Evolutionary conservation across 53 echinoderm and acorn worm species (phyloP).

Genomic region (Stichopus horrens): DNA sequence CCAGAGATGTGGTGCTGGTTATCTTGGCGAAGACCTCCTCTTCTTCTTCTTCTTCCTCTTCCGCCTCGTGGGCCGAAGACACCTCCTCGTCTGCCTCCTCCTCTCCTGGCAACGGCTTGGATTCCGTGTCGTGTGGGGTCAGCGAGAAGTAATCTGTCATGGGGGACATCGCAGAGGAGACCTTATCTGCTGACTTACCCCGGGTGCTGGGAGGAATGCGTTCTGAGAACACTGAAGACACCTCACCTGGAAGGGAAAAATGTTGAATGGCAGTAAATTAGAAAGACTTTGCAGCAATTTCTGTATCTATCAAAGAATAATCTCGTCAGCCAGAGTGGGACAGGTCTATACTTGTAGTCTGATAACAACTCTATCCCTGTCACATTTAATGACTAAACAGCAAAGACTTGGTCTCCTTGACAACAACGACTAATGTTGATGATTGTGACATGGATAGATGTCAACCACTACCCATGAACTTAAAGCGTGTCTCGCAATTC

Average conservation of each 20-base stretch:
- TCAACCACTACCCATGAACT: no score
- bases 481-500: no score
- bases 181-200: constrained; percentile 75
- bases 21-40: constrained; percentile 87
- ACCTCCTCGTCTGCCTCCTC: constrained; percentile 45
- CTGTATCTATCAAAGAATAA: no score
- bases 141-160: constrained; percentile 97
- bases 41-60: constrained; percentile 51
- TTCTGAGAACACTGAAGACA: constrained; percentile 37
- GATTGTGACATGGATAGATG: no score
- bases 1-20: constrained; percentile 89
- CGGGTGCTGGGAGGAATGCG: constrained; percentile 44
- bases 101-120: constrained; percentile 45
- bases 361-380: no score
- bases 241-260: constrained; percentile 43
- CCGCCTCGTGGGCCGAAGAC: constrained; percentile 28
- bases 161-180: constrained; percentile 93
- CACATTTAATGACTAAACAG: no score
- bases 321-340: no score
- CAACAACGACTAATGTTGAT: no score
- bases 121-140: constrained; percentile 52
- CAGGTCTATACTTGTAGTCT: no score
- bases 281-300: no score
- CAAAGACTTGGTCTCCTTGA: no score
- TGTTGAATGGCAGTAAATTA: no score